Evolutionary conservation across 2,888 invertebrate species (phyloP).

Genomic region (Empis livida): DNA sequence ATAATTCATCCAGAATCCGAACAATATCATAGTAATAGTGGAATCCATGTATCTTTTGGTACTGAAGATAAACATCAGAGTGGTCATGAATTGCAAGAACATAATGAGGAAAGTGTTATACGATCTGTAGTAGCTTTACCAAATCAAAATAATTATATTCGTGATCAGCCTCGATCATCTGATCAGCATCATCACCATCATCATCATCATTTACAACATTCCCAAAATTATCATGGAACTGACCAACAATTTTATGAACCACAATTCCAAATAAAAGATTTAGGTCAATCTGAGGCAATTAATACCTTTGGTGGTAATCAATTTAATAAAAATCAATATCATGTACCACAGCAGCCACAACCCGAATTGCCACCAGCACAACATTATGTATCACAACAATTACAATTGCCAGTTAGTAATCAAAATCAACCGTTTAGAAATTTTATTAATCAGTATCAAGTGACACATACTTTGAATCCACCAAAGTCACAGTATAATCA

Average conservation of each 20-base stretch:
- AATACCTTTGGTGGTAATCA: not conserved
- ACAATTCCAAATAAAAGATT: slow-evolving; percentile 11
- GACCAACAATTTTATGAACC: slow-evolving; percentile 8
- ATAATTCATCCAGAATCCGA: slow-evolving; percentile 81
- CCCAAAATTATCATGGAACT: not conserved
- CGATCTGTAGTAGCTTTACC: slow-evolving; percentile 46
- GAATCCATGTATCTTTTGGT: slow-evolving; percentile 72
- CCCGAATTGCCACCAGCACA: not conserved
- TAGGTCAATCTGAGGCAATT: not conserved
- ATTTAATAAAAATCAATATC: not conserved
- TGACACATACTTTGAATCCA: slow-evolving; percentile 16
- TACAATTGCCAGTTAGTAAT: slow-evolving; percentile 8
- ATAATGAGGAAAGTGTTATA: slow-evolving; percentile 50
- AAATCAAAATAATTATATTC: slow-evolving; percentile 9
- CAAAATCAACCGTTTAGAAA: slow-evolving; percentile 15
- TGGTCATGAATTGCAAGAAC: slow-evolving; percentile 38
- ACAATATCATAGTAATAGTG: slow-evolving; percentile 65
- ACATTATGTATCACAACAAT: slow-evolving; percentile 1
- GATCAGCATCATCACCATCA: not conserved
- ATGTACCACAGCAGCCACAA: slow-evolving; percentile 1
- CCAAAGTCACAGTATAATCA: slow-evolving; percentile 2
- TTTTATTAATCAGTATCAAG: slow-evolving; percentile 16
- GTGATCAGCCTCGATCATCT: slow-evolving; percentile 6
- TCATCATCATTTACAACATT: not conserved
- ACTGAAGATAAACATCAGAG: slow-evolving; percentile 41